Evolutionary conservation across 30 jellyfish, hydroid and myxozoan species (phyloP).

Genomic region (Pseudorhiza aurosa): DNA sequence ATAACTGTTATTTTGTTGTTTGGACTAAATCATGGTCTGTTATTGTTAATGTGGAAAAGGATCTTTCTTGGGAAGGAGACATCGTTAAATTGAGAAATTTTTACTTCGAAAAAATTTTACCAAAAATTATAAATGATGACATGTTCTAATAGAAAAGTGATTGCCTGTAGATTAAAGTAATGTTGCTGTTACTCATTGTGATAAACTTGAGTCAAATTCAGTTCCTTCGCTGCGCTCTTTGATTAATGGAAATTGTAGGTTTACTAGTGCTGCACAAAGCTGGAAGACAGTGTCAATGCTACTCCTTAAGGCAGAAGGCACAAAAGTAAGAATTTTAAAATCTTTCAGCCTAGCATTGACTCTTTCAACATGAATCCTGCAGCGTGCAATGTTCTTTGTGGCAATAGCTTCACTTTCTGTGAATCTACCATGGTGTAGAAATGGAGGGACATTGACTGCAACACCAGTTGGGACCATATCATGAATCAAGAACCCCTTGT

Average conservation of each 20-base stretch:
- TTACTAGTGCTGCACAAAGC: conserved; percentile 33
- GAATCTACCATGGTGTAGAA: conserved; percentile 3
- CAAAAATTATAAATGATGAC: neutral
- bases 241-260: conserved; percentile 5
- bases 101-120: neutral
- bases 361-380: conserved; percentile 40
- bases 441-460: conserved; percentile 25
- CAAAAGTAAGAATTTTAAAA: neutral
- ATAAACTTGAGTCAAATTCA: neutral
- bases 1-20: conserved; percentile 19
- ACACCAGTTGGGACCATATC: conserved; percentile 33
- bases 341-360: conserved; percentile 29
- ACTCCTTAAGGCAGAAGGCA: conserved; percentile 21
- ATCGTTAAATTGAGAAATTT: neutral
- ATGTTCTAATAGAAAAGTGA: neutral
- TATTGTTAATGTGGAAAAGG: neutral
- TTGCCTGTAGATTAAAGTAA: neutral
- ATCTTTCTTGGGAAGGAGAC: conserved; percentile 4
- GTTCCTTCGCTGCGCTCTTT: conserved; percentile 29
- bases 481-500: conserved; percentile 45
- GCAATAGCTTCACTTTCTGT: conserved; percentile 11
- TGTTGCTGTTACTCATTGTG: neutral
- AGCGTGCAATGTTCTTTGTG: conserved; percentile 25
- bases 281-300: conserved; percentile 4
- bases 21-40: neutral